These are phyloP conservation scores for Opisthocomus hoazin DNA, from an alignment of 2,113 vertebrate genomes.

Conservation along the genomic window DNA sequence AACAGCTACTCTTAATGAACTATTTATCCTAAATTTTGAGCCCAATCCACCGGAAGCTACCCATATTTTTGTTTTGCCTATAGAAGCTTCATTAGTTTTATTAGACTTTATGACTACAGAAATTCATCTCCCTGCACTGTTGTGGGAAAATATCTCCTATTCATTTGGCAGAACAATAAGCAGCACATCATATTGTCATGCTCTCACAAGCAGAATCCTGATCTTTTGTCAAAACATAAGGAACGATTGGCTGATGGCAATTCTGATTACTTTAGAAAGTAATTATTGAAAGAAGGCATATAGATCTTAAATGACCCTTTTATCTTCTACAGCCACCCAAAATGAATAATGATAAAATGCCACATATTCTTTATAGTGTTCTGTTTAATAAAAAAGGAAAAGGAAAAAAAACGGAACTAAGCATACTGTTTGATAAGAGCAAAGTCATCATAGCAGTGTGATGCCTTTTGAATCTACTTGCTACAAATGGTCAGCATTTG, in stretches of 20 bases:
- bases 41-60: background rate
- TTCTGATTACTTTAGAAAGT: background rate
- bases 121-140: background rate
- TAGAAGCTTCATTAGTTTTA: background rate
- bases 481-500: background rate
- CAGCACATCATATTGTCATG: background rate
- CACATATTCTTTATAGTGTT: background rate
- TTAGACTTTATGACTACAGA: background rate
- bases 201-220: background rate
- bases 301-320: background rate
- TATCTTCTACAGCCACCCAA: background rate
- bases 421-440: background rate
- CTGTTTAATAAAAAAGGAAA: background rate
- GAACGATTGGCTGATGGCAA: conserved; percentile 7
- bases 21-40: background rate
- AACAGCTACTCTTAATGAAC: background rate
- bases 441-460: background rate
- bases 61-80: background rate
- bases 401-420: background rate
- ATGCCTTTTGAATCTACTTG: background rate
- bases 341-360: background rate
- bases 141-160: background rate
- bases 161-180: background rate
- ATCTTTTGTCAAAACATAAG: background rate
- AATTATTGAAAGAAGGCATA: conserved; percentile 4